phyloP scores from a whole-genome alignment of 2,113 vertebrate species.

The Poeciliopsis turrubarensis region DNA sequence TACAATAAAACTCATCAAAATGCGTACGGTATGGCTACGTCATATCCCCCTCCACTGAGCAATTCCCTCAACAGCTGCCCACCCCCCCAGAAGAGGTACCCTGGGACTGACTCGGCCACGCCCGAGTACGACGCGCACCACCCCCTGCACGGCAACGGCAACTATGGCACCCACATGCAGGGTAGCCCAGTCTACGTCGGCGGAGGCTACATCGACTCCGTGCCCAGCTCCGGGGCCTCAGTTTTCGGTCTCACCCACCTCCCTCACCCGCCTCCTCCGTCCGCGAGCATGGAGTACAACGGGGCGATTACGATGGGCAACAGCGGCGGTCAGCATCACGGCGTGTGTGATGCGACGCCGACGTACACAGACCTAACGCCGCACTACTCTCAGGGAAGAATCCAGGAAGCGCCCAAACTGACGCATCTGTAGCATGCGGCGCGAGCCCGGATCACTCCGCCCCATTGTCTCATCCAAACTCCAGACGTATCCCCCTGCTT shows the following conservation, averaged over 20 bases:
- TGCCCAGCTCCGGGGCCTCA: conserved; percentile 89
- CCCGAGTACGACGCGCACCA: conserved; percentile 94
- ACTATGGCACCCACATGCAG: conserved; percentile 95
- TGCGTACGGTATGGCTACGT: conserved; percentile 88
- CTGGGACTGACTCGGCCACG: conserved; percentile 87
- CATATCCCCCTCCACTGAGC: conserved; percentile 88
- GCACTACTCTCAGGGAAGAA: conserved; percentile 99
- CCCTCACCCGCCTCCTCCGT: conserved; percentile 87
- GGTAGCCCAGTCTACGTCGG: conserved; percentile 95
- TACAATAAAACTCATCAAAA: conserved; percentile 94
- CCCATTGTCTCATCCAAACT: conserved; percentile 75
- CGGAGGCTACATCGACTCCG: conserved; percentile 94
- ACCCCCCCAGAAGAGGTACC: conserved; percentile 92
- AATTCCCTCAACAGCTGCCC: conserved; percentile 90
- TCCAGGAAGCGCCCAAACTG: conserved; percentile 99
- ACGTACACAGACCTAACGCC: conserved; percentile 97
- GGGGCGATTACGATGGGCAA: conserved; percentile 91
- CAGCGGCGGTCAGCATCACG: conserved; percentile 87
- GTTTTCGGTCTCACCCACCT: conserved; percentile 95
- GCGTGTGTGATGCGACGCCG: conserved; percentile 91
- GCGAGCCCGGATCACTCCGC: conserved; percentile 75
- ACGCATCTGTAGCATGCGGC: conserved; percentile 93
- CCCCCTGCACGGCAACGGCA: conserved; percentile 90
- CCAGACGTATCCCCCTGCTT: conserved; percentile 65
- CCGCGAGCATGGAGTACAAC: conserved; percentile 92